Evolutionary conservation across 2,113 vertebrate genomes (phyloP), one percentile per base, ranked within the genome.

Genomic region (Tautogolabrus adspersus): DNA sequence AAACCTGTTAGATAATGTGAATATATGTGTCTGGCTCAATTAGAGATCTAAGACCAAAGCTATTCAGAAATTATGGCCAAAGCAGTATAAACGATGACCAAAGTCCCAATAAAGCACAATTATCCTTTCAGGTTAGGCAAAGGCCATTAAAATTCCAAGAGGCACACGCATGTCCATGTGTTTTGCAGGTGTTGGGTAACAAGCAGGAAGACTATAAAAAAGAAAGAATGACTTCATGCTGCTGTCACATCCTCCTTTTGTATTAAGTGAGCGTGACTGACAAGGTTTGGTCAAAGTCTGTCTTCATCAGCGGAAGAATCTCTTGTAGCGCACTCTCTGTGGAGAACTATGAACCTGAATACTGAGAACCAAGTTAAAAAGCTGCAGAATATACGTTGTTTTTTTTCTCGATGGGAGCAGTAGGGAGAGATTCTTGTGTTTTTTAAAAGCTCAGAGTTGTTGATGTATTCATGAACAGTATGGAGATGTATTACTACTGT

Each of bases 171-270:
- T 30, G 42, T 30, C 54, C 49, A 52, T 52, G 49, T 52, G 49
- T 62, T 46, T 63, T 46, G 22, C 23, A 65, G 26, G 46, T 51
- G 63, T 34, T 51, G 18, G 46, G 12, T 40, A 38, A 42, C 15
- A 26, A 42, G 55, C n/a, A 26, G 18, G 18, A 16, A 52, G 49
- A 61, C 11, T 42, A 15, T 37, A 44, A 52, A 51, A 51, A 10
- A n/a, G 18, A 52, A 52, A 52, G 49, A 52, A 52, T 52, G 18
- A 52, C 49, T n/a, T 52, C 49, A 63, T 63, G 42, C 42, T 47
- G 61, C 61, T 64, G 15, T 64, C 40, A 63, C 42, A 26, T 46
- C 15, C 38, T 62, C 8, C 37, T 22, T 61, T 61, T 52, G 49
- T 44, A 23, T n/a, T 21, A 21, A 73, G 30, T 15, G 22, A 30